Evolutionary conservation across 1,140 invertebrate species (phyloP).

Genomic region (Drosophila asahinai): DNA sequence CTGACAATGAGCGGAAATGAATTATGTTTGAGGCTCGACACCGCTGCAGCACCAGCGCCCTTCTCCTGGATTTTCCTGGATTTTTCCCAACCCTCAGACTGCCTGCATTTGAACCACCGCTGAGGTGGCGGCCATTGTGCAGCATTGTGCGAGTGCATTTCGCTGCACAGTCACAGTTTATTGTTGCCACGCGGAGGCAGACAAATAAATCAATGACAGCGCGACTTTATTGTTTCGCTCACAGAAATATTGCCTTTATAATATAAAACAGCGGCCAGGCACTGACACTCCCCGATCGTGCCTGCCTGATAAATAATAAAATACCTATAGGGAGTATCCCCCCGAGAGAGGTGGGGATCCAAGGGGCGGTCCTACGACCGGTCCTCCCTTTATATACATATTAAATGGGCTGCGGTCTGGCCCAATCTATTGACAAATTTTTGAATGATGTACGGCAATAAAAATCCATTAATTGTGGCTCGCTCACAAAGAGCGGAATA

Average conservation of each 20-base stretch:
- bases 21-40: conserved; percentile 72
- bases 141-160: conserved; percentile 83
- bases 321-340: conserved; percentile 71
- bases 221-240: conserved; percentile 83
- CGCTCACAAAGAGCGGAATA: conserved; percentile 1
- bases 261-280: conserved; percentile 68
- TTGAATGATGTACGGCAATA: conserved; percentile 79
- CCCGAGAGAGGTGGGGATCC: conserved; percentile 19
- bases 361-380: not conserved
- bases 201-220: conserved; percentile 84
- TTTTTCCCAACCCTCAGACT: conserved; percentile 1
- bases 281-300: conserved; percentile 54
- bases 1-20: conserved; percentile 83
- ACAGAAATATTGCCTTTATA: conserved; percentile 83
- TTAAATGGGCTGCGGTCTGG: conserved; percentile 77
- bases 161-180: conserved; percentile 68
- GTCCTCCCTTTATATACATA: conserved; percentile 38
- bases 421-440: conserved; percentile 76
- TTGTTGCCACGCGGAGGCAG: conserved; percentile 78
- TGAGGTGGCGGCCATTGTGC: conserved; percentile 66
- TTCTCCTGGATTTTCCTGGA: conserved; percentile 1
- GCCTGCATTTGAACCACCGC: conserved; percentile 51
- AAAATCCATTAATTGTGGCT: conserved; percentile 73
- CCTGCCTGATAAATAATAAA: conserved; percentile 76
- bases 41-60: conserved; percentile 10